phyloP scores from a whole-genome alignment of 2,888 invertebrate species.

The Rotaria magnacalcarata region DNA sequence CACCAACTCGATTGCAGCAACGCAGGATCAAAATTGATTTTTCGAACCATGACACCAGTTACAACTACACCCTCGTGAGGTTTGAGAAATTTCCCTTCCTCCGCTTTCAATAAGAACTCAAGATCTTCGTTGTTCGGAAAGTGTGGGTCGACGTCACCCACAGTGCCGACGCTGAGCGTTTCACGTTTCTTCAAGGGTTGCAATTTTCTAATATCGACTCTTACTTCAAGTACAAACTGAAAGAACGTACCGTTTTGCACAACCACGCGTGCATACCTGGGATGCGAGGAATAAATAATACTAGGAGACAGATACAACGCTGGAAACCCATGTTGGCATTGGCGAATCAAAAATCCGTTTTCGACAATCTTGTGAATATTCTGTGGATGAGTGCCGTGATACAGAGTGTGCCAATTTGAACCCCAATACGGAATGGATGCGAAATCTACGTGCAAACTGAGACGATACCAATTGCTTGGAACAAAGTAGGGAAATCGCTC shows the following conservation, averaged over 20 bases:
- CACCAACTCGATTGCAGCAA: neutral
- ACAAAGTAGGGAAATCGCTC: neutral
- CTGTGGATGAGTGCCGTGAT: neutral
- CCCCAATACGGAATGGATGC: neutral
- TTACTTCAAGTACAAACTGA: neutral
- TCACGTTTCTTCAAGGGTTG: neutral
- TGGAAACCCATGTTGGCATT: constrained; percentile 10
- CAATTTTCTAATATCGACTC: neutral
- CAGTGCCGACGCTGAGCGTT: neutral
- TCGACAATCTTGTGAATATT: neutral
- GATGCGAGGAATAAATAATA: neutral
- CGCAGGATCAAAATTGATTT: neutral
- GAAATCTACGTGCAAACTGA: neutral
- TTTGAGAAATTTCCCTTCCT: neutral
- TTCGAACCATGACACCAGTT: neutral
- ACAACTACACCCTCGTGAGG: neutral
- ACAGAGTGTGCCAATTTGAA: neutral
- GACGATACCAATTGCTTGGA: neutral
- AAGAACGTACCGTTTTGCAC: neutral
- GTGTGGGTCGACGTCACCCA: neutral
- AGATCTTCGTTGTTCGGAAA: neutral
- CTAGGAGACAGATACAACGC: neutral
- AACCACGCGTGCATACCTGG: neutral
- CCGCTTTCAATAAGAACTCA: neutral
- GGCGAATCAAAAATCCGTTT: neutral